Evolutionary conservation across 64 coral and sea anemone species (phyloP).

Genomic region (Cladopsammia gracilis): DNA sequence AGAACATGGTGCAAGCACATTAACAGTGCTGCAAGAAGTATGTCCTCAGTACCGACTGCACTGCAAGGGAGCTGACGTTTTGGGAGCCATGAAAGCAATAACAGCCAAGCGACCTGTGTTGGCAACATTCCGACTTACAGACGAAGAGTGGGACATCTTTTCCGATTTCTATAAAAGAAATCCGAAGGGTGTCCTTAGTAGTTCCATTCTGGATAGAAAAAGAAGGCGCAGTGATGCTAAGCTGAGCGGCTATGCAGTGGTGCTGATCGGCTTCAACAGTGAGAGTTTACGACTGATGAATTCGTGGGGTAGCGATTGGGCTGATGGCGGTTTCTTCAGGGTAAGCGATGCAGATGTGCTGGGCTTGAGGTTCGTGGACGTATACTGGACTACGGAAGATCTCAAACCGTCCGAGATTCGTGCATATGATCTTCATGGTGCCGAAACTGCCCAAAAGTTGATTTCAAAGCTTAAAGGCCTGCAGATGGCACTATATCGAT

Average conservation of each 20-base stretch:
- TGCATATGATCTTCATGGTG: neutral
- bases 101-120: constrained; percentile 29
- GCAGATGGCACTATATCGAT: neutral
- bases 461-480: neutral
- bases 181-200: constrained; percentile 7
- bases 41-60: constrained; percentile 29
- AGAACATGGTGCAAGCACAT: neutral
- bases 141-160: constrained; percentile 39
- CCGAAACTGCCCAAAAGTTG: neutral
- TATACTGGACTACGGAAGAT: constrained; percentile 10
- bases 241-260: neutral
- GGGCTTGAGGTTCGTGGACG: constrained; percentile 21
- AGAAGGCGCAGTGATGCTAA: neutral
- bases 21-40: neutral
- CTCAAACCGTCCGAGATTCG: neutral
- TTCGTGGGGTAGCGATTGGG: constrained; percentile 4
- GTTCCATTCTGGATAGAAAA: neutral
- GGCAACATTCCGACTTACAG: constrained; percentile 21
- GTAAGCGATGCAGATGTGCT: constrained; percentile 45
- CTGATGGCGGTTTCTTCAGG: constrained; percentile 22
- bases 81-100: constrained; percentile 20
- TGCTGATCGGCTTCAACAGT: constrained; percentile 49
- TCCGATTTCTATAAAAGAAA: neutral
- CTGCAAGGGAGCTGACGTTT: neutral
- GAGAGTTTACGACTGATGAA: constrained; percentile 45